A percentile compares a stretch with the other conserved stretches of the same genome.
Evolutionary conservation across 1,140 invertebrate species (phyloP).

Genomic region (Penaeus indicus): DNA sequence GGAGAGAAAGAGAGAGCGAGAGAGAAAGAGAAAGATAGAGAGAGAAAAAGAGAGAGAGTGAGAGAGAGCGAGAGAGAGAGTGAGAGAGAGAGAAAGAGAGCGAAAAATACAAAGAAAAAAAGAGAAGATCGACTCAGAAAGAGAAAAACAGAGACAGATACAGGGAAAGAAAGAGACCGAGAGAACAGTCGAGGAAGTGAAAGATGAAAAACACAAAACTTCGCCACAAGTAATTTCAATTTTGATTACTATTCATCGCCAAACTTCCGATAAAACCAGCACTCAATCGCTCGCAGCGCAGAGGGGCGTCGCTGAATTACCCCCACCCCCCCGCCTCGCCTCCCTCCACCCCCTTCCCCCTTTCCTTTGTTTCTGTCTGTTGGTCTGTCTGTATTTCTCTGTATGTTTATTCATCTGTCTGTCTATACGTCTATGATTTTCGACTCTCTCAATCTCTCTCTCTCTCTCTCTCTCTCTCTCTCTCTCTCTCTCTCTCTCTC

Average conservation of each 20-base stretch:
- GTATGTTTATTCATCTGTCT: not conserved
- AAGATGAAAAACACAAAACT: no score
- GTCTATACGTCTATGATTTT: not conserved
- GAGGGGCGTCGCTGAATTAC: no score
- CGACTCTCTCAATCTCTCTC: not conserved
- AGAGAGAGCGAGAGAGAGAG: slow-evolving; percentile 19
- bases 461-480: not conserved
- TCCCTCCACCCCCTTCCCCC: slow-evolving; percentile 9
- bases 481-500: not conserved
- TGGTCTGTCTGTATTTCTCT: not conserved
- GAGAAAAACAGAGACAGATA: not conserved
- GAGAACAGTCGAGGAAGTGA: not conserved
- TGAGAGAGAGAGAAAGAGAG: not conserved
- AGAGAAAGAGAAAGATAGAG: slow-evolving; percentile 12
- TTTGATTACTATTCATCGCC: no score
- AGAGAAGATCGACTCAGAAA: not conserved
- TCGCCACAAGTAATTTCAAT: no score
- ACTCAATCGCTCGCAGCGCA: not conserved
- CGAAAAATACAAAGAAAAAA: not conserved
- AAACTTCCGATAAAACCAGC: not conserved
- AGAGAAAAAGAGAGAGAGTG: not conserved
- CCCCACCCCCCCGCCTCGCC: not conserved
- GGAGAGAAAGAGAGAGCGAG: slow-evolving; percentile 27
- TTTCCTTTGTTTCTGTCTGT: not conserved
- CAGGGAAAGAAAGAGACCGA: not conserved